Evolutionary conservation across 1,140 invertebrate species (phyloP).

Genomic region (Meteorus sp.): DNA sequence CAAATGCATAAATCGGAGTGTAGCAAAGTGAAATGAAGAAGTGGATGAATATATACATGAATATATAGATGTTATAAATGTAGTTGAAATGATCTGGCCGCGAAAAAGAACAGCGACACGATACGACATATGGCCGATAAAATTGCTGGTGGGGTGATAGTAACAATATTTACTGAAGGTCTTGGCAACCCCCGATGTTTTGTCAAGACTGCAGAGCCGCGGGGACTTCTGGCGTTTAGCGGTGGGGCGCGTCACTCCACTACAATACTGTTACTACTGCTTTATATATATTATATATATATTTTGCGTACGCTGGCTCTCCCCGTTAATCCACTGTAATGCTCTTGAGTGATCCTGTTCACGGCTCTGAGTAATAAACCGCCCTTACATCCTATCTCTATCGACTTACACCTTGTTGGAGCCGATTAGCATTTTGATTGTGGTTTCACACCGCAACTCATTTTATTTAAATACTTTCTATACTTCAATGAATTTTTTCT

Average conservation of each 20-base stretch:
- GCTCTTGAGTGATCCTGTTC: conserved; percentile 49
- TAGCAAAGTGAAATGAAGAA: not conserved
- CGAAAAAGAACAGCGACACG: conserved; percentile 50
- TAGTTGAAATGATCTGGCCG: conserved; percentile 15
- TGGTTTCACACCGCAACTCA: conserved; percentile 18
- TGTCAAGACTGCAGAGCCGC: conserved; percentile 53
- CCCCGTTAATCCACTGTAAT: conserved; percentile 51
- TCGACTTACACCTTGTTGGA: conserved; percentile 53
- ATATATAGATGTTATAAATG: too few relatives aligned
- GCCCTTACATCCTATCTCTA: conserved; percentile 55
- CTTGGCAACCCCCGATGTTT: conserved; percentile 51
- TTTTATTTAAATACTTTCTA: not conserved
- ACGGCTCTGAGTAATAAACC: conserved; percentile 45
- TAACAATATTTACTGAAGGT: conserved; percentile 60
- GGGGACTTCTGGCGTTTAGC: conserved; percentile 12
- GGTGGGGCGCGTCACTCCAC: too few relatives aligned
- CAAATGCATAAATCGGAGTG: too few relatives aligned
- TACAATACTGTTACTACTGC: too few relatives aligned
- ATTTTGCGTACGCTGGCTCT: too few relatives aligned
- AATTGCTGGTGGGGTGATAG: conserved; percentile 54
- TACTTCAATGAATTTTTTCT: too few relatives aligned
- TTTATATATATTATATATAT: too few relatives aligned
- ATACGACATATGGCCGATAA: conserved; percentile 54
- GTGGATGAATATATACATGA: not conserved
- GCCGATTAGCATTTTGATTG: conserved; percentile 57